A percentile compares a stretch with the other conserved stretches of the same genome.
Conservation (phyloP, 2,797 vertebrate species). For the Hozukius guyotensis region DNA sequence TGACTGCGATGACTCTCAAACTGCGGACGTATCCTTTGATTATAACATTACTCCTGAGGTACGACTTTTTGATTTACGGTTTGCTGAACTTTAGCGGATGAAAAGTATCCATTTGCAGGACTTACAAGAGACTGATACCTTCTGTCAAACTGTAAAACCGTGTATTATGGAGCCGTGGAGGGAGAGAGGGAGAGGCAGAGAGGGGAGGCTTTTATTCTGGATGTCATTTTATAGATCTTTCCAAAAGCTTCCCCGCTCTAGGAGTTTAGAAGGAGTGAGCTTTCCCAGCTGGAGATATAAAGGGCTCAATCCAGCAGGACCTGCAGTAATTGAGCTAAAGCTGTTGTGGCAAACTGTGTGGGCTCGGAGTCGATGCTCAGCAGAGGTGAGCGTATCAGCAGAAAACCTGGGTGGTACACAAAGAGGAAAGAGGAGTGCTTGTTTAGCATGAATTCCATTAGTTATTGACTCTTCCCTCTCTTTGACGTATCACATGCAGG, state of each 20-base stretch:
- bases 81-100: constrained; percentile 32
- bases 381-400: constrained; percentile 55
- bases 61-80: constrained; percentile 45
- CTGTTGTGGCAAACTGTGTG: constrained; percentile 71
- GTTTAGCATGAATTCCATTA: constrained; percentile 67
- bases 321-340: constrained; percentile 63
- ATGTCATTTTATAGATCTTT: constrained; percentile 70
- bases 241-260: constrained; percentile 55
- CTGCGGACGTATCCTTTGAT: constrained; percentile 7
- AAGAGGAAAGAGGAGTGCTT: constrained; percentile 52
- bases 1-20: constrained; percentile 6
- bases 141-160: constrained; percentile 56
- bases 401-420: constrained; percentile 58
- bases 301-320: constrained; percentile 58
- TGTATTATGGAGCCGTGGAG: constrained; percentile 37
- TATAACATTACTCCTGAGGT: constrained; percentile 5
- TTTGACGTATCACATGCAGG: constrained; percentile 65
- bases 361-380: constrained; percentile 55
- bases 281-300: constrained; percentile 76
- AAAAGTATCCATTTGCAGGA: constrained; percentile 57
- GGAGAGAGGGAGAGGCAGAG: constrained; percentile 1
- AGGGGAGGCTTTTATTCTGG: constrained; percentile 55
- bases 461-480: constrained; percentile 59
- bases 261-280: constrained; percentile 65
- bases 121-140: constrained; percentile 40